Evolutionary conservation across 2,797 vertebrate genomes (phyloP), one percentile per base, ranked within the genome.

Genomic region (Ataeniobius toweri): DNA sequence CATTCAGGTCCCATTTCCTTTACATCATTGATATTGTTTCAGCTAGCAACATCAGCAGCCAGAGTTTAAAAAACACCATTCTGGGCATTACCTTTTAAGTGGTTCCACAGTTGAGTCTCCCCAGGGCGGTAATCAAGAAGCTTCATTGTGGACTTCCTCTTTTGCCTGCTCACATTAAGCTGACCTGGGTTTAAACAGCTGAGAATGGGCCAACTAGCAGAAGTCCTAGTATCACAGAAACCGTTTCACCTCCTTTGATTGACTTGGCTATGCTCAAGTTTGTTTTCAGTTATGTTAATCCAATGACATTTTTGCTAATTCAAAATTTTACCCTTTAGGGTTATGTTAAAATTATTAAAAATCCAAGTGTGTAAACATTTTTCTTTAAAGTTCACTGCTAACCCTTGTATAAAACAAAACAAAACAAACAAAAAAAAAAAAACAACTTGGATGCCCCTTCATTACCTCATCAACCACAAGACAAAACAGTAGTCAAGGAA

Each of bases 21-120:
- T 95, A 96, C 96, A 96, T 96, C 95, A 96, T 67, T 94, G 93
- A 95, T 96, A 95, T 96, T 96, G 95, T 96, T 96, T 95, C 91
- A 94, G 92, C 91, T 90, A 55, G 12, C 77, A 90, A 89, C 94
- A 84, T 91, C 89, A 93, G 85, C 86, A 61, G 89, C 93, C 90
- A 75, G 83, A 90, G 92, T 94, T 95, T 94, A 89, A 92, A 94
- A 96, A 96, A 95, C 95, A 94, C 92, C 77, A 89, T 94, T 94
- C 79, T 80, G 44, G 86, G 89, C 86, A 94, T 95, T 95, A 95
- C 94, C 93, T 95, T 95, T 95, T 90, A 95, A 95, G 94, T 94
- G 91, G 92, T 92, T 95, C 93, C 94, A 95, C 91, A 88, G 93
- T 88, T 91, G 59, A 68, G 84, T 86, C 91, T 93, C 91, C 92